phyloP scores from a whole-genome alignment of 2,113 vertebrate genomes.

The Centropus bengalensis region DNA sequence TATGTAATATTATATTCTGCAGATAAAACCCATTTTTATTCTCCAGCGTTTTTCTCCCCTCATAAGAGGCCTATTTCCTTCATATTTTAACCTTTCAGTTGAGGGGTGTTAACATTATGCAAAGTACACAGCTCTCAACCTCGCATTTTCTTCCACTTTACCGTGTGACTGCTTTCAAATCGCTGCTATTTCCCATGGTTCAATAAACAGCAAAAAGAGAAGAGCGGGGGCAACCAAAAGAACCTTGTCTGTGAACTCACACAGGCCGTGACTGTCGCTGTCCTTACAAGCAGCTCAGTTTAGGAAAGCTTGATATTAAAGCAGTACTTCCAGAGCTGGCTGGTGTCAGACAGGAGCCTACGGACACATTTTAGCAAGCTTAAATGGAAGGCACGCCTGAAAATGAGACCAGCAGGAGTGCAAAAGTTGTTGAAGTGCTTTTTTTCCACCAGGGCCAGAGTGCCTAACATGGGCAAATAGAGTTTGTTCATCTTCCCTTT shows the following conservation, averaged over 20 bases:
- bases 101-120: not conserved
- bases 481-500: not conserved
- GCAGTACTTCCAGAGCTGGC: not conserved
- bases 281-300: not conserved
- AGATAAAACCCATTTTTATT: not conserved
- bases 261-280: not conserved
- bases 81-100: not conserved
- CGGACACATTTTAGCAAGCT: not conserved
- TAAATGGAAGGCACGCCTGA: not conserved
- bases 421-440: not conserved
- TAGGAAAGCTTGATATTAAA: not conserved
- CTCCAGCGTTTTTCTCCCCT: not conserved
- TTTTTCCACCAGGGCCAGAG: not conserved
- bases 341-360: not conserved
- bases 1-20: not conserved
- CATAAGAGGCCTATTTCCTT: not conserved
- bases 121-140: not conserved
- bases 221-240: not conserved
- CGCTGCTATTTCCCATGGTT: not conserved
- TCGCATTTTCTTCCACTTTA: not conserved
- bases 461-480: fast-evolving
- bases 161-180: not conserved
- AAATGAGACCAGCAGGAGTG: not conserved
- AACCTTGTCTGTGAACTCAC: not conserved
- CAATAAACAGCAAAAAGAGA: not conserved